Evolutionary conservation across 2,113 vertebrate species (phyloP).

Genomic region (Columba livia): DNA sequence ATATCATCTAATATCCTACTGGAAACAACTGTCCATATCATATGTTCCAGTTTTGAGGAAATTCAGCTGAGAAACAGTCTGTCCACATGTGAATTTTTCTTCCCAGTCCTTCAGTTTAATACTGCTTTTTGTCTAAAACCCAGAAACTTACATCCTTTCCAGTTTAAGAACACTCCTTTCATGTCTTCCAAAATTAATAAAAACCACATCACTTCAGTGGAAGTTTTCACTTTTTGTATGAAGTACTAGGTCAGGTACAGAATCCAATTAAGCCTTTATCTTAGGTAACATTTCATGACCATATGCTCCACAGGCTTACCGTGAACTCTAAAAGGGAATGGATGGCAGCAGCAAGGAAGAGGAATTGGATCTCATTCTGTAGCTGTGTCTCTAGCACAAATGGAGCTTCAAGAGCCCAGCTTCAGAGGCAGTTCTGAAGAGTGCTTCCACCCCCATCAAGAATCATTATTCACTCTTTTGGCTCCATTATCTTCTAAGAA

Average conservation of each 20-base stretch:
- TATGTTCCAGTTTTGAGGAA: not conserved
- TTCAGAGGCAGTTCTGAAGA: not conserved
- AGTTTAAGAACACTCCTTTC: not conserved
- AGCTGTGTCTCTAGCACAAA: not conserved
- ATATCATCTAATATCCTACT: not conserved
- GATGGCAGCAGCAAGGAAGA: not conserved
- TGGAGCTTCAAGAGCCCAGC: not conserved
- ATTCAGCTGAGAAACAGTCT: not conserved
- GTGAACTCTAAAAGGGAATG: not conserved
- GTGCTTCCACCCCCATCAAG: not conserved
- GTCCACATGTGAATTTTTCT: not conserved
- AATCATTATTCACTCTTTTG: not conserved
- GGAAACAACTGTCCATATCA: not conserved
- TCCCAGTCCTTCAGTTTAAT: not conserved
- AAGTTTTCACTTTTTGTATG: not conserved
- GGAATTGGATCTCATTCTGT: not conserved
- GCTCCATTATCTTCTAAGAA: not conserved
- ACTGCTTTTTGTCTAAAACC: not conserved
- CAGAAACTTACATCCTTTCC: not conserved
- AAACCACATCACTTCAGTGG: not conserved
- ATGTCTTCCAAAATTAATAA: not conserved
- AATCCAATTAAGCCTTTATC: not conserved
- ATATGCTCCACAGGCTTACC: not conserved
- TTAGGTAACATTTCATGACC: not conserved
- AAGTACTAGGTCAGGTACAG: not conserved